Conservation (phyloP, 2,888 invertebrate species). For the Willowsia nigromaculata region DNA sequence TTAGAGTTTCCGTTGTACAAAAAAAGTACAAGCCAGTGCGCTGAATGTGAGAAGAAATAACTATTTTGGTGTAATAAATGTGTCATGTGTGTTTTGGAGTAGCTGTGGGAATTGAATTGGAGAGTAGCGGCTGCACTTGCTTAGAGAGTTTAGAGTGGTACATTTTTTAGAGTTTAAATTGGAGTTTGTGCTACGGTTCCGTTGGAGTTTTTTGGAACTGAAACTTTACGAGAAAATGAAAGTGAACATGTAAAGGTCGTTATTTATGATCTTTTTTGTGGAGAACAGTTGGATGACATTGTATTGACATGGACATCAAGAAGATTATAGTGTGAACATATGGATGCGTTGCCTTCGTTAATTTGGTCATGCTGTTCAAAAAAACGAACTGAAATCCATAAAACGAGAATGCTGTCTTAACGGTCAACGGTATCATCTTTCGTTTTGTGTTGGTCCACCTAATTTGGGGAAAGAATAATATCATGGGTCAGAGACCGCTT, state of each 20-base stretch:
- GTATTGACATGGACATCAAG: not conserved
- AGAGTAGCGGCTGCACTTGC: not conserved
- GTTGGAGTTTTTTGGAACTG: no score
- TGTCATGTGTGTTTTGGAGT: not conserved
- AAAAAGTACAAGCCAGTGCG: no score
- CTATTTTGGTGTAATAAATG: not conserved
- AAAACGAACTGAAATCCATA: no score
- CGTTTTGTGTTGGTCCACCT: no score
- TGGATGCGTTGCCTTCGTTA: no score
- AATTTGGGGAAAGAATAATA: not conserved
- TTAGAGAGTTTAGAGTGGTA: not conserved
- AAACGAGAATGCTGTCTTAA: no score
- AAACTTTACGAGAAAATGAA: not conserved
- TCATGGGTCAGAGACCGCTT: conserved; percentile 11
- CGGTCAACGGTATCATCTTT: no score
- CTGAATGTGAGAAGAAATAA: no score
- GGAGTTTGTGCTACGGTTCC: not conserved
- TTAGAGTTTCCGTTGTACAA: no score
- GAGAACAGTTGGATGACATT: not conserved
- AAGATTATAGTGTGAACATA: not conserved
- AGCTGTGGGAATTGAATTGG: not conserved
- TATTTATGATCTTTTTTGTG: not conserved
- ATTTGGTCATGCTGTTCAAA: no score
- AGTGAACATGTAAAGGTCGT: not conserved
- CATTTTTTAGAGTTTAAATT: not conserved